Percentiles rank a stretch among this genome's conserved stretches.
These are phyloP conservation scores for Shinisaurus crocodilurus DNA, from an alignment of 2,113 vertebrate genomes.

Conservation along the genomic window DNA sequence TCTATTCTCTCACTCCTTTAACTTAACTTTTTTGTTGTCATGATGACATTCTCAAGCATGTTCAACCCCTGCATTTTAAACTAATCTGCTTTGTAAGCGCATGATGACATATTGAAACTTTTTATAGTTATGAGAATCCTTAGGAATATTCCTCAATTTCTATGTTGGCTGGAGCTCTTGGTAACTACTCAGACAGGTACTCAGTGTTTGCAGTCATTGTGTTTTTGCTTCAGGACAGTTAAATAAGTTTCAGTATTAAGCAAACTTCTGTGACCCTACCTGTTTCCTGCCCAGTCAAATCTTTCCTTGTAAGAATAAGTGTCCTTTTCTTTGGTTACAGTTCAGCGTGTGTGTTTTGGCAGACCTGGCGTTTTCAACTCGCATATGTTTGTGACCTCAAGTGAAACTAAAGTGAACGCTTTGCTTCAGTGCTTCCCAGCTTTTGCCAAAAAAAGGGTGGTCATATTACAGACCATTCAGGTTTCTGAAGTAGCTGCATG, in stretches of 20 bases:
- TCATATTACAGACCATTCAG: constrained; percentile 26
- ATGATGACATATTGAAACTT: not conserved
- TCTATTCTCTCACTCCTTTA: constrained; percentile 32
- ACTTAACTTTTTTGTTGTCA: constrained; percentile 35
- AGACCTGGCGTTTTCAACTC: constrained; percentile 75
- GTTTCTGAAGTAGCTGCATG: constrained; percentile 60
- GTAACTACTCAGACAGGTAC: constrained; percentile 17
- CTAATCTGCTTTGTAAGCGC: not conserved
- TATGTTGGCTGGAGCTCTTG: constrained; percentile 42
- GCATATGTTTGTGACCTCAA: constrained; percentile 82
- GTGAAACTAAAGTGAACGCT: constrained; percentile 75
- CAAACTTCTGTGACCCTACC: constrained; percentile 77
- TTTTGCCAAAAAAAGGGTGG: constrained; percentile 60
- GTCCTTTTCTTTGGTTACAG: constrained; percentile 81
- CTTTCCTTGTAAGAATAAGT: constrained; percentile 84
- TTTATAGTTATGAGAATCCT: constrained; percentile 15
- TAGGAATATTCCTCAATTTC: constrained; percentile 39
- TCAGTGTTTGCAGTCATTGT: constrained; percentile 61
- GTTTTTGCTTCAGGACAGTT: constrained; percentile 76
- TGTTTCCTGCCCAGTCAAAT: constrained; percentile 82
- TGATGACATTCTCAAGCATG: constrained; percentile 15
- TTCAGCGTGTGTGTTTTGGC: constrained; percentile 82
- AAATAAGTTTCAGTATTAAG: constrained; percentile 75
- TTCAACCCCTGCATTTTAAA: constrained; percentile 20
- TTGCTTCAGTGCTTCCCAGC: constrained; percentile 68